phyloP scores from a whole-genome alignment of 1,140 invertebrate genomes.

The Coelopa frigida region DNA sequence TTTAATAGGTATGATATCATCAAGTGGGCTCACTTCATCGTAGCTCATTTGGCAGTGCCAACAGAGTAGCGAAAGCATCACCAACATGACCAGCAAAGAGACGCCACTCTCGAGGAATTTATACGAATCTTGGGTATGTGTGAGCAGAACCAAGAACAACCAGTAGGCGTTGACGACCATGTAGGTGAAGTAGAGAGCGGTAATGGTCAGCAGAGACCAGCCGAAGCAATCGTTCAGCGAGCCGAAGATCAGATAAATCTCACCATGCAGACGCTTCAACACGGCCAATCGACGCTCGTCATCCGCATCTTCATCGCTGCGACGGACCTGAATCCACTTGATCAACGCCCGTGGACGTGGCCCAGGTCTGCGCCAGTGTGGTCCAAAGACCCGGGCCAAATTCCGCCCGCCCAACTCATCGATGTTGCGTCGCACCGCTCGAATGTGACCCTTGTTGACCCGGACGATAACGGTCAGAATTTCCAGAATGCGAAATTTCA shows the following conservation, averaged over 20 bases:
- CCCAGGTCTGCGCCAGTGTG: too few species aligned
- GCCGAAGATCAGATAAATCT: constrained; percentile 15
- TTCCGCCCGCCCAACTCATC: constrained; percentile 4
- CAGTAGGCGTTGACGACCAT: constrained; percentile 30
- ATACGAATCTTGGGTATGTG: background rate
- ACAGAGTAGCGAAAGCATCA: constrained; percentile 21
- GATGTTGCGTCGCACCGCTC: background rate
- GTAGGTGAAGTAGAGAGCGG: constrained; percentile 22
- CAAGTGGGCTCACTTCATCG: constrained; percentile 14
- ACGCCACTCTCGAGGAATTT: constrained; percentile 9
- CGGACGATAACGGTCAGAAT: constrained; percentile 22
- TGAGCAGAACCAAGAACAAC: constrained; percentile 18
- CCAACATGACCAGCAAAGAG: constrained; percentile 15
- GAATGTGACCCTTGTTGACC: constrained; percentile 14
- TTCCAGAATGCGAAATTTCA: constrained; percentile 23
- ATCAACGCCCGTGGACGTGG: background rate
- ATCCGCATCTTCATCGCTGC: background rate
- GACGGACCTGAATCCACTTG: background rate
- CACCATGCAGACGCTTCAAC: constrained; percentile 12
- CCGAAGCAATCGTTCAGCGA: constrained; percentile 21
- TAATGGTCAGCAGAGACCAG: constrained; percentile 21
- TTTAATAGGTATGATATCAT: background rate
- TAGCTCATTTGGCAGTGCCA: constrained; percentile 30
- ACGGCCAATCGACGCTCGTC: background rate
- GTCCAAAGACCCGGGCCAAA: background rate